A percentile compares a stretch with the other conserved stretches of the same genome.
Evolutionary conservation across 1,140 invertebrate species (phyloP).

Genomic region (Leptinotarsa undecemlineata): DNA sequence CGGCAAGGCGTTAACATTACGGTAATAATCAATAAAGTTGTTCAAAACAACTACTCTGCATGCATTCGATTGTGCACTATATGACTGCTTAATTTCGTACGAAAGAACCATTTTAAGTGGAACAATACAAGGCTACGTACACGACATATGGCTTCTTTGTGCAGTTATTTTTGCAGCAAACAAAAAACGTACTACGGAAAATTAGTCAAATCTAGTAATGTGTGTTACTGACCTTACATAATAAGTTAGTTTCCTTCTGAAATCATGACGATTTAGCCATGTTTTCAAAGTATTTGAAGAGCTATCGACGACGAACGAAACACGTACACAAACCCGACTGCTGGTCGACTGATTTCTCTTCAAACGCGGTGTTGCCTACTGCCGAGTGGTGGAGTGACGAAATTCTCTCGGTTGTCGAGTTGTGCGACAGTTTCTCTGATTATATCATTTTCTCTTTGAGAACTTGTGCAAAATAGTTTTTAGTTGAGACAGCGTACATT

Average conservation of each 20-base stretch:
- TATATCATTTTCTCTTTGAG: background rate
- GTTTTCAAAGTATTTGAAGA: conserved; percentile 13
- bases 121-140: conserved; percentile 31
- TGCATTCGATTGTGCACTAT: background rate
- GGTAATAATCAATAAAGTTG: background rate
- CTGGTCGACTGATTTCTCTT: conserved; percentile 23
- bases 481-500: too few relatives aligned
- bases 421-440: background rate
- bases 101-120: conserved; percentile 16
- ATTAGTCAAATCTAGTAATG: too few relatives aligned
- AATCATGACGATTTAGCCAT: conserved; percentile 15
- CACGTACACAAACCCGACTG: conserved; percentile 24
- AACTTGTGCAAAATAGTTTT: too few relatives aligned
- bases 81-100: background rate
- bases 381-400: background rate
- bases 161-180: background rate
- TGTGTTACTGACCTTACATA: too few relatives aligned
- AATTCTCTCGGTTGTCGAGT: conserved; percentile 18
- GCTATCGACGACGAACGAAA: conserved; percentile 6
- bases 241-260: background rate
- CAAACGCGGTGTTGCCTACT: background rate
- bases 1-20: conserved; percentile 27
- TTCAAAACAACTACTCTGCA: background rate
- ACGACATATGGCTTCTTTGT: conserved; percentile 38
- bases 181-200: background rate